phyloP scores from a whole-genome alignment of 1,140 invertebrate species.

The Aphelenchoides fujianensis region DNA sequence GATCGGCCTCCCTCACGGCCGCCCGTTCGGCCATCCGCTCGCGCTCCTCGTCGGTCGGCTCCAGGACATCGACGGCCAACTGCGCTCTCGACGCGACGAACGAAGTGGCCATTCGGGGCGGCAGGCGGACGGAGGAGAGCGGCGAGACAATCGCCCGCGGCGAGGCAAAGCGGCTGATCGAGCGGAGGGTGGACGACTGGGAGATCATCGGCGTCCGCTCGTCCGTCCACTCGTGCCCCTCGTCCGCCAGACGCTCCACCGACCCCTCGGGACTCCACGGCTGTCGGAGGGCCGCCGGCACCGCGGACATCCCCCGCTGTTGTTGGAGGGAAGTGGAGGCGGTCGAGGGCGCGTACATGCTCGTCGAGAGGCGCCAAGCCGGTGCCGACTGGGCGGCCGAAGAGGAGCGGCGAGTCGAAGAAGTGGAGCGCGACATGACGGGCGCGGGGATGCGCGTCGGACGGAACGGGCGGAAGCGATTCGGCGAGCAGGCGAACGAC shows the following conservation, averaged over 20 bases:
- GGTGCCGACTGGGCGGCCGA: not conserved
- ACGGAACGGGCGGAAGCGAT: not conserved
- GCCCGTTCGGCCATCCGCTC: too few species aligned
- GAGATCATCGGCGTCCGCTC: not conserved
- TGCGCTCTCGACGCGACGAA: not conserved
- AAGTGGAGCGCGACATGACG: not conserved
- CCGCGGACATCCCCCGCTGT: too few species aligned
- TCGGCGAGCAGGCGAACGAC: not conserved
- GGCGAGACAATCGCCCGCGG: constrained; percentile 9
- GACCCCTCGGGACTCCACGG: too few species aligned
- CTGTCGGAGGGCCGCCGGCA: too few species aligned
- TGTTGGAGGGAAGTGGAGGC: too few species aligned
- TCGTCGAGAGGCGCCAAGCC: not conserved
- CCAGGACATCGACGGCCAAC: too few species aligned
- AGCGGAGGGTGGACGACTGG: constrained; percentile 8
- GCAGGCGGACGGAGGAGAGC: not conserved
- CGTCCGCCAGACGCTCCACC: not conserved
- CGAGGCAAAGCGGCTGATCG: too few species aligned
- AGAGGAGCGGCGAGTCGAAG: too few species aligned
- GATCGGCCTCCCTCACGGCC: too few species aligned
- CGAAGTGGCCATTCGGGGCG: not conserved
- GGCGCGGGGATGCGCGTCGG: constrained; percentile 1
- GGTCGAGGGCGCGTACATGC: not conserved
- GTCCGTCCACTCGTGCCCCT: constrained; percentile 2
- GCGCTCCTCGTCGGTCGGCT: too few species aligned